Base-by-base conservation (phyloP, 1,140 invertebrate genomes). In the Cydia splendana region DNA sequence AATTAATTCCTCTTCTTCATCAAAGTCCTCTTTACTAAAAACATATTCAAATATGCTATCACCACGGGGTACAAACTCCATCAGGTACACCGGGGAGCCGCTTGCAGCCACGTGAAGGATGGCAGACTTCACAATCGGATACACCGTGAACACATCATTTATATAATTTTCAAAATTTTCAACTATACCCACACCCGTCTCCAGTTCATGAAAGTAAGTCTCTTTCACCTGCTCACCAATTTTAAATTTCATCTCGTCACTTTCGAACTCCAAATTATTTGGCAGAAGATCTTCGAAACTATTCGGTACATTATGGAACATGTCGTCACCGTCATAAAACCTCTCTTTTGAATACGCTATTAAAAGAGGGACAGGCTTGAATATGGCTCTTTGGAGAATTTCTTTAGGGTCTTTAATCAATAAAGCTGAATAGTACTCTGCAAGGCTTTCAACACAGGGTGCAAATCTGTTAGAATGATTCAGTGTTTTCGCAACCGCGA, bases 61-160 rank as follows among this genome's bases (percentile, higher is more conserved):
- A 4, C 9, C 73, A 2, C 9, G 67, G 12, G 34, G n/a, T 30
- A 65, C 74, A 76, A 85, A 88, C 34, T 89, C 88, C 85, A 92
- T 86, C 4, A 92, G 38, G 76, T 86, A 92, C 15, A 91, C 86
- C 28, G 84, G 77, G 18, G 82, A 42, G 15, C 77, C 38, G 74
- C 81, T 86, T 7, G 78, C 84, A 0, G 45, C 65, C 1, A 89
- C 86, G 80, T 88, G 83, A 28, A 88, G 51, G 24, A 83, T 75
- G 15, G 86, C 80, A 6, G 82, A 86, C 75, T 89, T 91, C 1
- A 88, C 51, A 4, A 88, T 75, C 0, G 91, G 90, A 73, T 89
- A 91, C 57, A 83, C 84, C 12, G 85, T 80, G 30, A 84, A 86
- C 24, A 91, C 73, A 65, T 93, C 91, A 76, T 90, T 83, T 2